phyloP scores from a whole-genome alignment of 1,140 invertebrate species.

The Bradysia coprophila region DNA sequence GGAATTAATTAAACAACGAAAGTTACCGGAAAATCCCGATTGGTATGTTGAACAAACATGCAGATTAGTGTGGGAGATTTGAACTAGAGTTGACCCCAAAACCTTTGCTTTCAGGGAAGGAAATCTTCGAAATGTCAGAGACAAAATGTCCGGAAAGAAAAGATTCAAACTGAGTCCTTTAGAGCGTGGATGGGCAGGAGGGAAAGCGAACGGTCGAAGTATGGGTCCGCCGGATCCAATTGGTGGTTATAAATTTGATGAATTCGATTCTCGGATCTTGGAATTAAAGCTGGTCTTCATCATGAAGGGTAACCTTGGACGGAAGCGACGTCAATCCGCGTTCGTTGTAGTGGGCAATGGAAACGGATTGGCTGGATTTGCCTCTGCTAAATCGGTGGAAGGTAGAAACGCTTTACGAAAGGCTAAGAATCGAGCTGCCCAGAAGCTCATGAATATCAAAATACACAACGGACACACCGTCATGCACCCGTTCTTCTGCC shows the following conservation, averaged over 20 bases:
- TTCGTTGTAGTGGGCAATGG: slow-evolving; percentile 66
- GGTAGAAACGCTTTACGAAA: slow-evolving; percentile 39
- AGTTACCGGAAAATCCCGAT: slow-evolving; percentile 51
- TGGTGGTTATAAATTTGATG: slow-evolving; percentile 62
- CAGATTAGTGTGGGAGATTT: too few relatives aligned
- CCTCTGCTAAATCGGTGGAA: slow-evolving; percentile 47
- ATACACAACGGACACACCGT: slow-evolving; percentile 77
- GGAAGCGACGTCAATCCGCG: slow-evolving; percentile 27
- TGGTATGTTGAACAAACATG: slow-evolving; percentile 22
- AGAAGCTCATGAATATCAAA: slow-evolving; percentile 68
- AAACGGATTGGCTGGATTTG: slow-evolving; percentile 73
- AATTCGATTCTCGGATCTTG: slow-evolving; percentile 74
- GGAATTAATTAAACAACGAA: slow-evolving; percentile 48
- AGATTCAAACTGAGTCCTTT: slow-evolving; percentile 48
- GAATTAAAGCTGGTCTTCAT: slow-evolving; percentile 61
- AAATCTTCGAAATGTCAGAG: slow-evolving; percentile 48
- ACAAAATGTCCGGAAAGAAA: slow-evolving; percentile 42
- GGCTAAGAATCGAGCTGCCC: slow-evolving; percentile 72
- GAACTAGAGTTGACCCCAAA: too few relatives aligned
- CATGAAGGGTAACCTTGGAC: slow-evolving; percentile 75
- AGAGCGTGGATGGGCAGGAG: slow-evolving; percentile 78
- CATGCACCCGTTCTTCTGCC: slow-evolving; percentile 76
- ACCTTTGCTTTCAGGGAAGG: slow-evolving; percentile 35
- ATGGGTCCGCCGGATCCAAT: slow-evolving; percentile 75
- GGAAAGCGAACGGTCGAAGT: slow-evolving; percentile 59